Evolutionary conservation across 2,888 invertebrate genomes (phyloP).

Genomic region (Eueremaeus valkanovi): DNA sequence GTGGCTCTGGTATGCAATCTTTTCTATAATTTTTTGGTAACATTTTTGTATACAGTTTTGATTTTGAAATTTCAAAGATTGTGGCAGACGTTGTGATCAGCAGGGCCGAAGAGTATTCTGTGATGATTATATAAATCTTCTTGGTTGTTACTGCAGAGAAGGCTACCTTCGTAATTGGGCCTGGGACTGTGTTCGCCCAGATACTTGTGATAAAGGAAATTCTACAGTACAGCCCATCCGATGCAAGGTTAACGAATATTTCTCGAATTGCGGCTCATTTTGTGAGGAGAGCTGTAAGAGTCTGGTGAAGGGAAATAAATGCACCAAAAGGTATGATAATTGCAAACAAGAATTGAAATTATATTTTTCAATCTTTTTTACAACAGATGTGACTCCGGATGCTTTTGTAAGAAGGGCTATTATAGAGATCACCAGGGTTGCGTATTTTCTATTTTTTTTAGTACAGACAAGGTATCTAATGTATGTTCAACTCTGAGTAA

Average conservation of each 20-base stretch:
- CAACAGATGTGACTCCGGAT: not conserved
- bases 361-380: no score
- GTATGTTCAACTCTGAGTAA: no score
- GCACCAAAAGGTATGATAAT: no score
- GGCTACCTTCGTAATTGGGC: not conserved
- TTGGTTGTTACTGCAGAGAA: not conserved
- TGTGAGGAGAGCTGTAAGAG: not conserved
- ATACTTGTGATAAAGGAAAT: not conserved
- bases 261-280: not conserved
- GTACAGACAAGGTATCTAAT: no score
- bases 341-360: no score
- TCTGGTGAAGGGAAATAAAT: not conserved
- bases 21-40: no score
- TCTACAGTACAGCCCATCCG: not conserved
- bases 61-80: no score
- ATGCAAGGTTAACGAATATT: not conserved
- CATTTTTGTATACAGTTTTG: no score
- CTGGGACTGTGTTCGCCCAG: not conserved
- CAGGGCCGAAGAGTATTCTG: not conserved
- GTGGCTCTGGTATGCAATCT: no score
- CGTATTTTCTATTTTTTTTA: no score
- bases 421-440: not conserved
- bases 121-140: no score
- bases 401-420: slow-evolving; percentile 14
- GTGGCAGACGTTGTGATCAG: not conserved